Conservation (phyloP, 2,888 invertebrate species). For the Amphipoea lucens region DNA sequence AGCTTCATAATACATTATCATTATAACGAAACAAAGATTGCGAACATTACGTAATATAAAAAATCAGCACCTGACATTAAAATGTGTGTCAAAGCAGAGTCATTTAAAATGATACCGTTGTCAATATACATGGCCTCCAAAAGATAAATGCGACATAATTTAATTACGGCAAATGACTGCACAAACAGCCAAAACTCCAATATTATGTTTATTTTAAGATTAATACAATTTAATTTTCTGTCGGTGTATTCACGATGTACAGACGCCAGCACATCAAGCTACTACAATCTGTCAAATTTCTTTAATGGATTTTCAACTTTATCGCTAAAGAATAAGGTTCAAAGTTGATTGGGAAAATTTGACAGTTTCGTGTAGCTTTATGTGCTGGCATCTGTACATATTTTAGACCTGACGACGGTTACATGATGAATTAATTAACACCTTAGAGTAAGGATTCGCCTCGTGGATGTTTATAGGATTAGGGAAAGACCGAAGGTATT, state of each 20-base stretch:
- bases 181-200: constrained; percentile 55
- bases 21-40: constrained; percentile 10
- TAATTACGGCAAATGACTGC: constrained; percentile 55
- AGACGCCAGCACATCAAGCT: too few relatives aligned
- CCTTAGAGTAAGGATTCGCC: neutral
- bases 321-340: too few relatives aligned
- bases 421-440: constrained; percentile 15
- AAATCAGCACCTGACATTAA: constrained; percentile 4
- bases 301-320: too few relatives aligned
- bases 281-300: too few relatives aligned
- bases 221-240: constrained; percentile 52
- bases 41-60: constrained; percentile 6
- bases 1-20: neutral
- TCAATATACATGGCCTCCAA: constrained; percentile 31
- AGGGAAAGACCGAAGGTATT: too few relatives aligned
- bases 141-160: constrained; percentile 39
- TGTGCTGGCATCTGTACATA: too few relatives aligned
- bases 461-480: neutral
- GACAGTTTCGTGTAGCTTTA: too few relatives aligned
- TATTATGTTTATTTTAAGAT: constrained; percentile 62
- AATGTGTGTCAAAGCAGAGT: neutral
- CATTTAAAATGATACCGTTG: constrained; percentile 3
- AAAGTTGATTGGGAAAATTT: too few relatives aligned
- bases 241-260: constrained; percentile 31
- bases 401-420: constrained; percentile 44